These are phyloP conservation scores for Glossosoma conforme DNA, from an alignment of 1,140 invertebrate genomes.

Conservation along the genomic window DNA sequence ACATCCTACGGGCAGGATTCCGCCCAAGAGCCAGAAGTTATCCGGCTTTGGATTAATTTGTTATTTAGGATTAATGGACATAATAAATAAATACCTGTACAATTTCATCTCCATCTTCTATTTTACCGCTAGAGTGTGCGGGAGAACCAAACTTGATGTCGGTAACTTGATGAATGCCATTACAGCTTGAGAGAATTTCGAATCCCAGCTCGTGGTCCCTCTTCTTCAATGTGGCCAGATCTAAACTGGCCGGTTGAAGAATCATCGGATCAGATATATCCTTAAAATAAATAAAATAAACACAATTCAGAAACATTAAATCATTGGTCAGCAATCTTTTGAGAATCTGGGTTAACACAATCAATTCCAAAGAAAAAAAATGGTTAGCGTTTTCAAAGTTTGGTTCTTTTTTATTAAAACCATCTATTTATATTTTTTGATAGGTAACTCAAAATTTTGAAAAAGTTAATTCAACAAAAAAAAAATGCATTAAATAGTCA, in stretches of 20 bases:
- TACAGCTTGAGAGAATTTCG: constrained; percentile 77
- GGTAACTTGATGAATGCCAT: constrained; percentile 78
- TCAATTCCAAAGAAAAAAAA: too few relatives aligned
- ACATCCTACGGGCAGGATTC: too few relatives aligned
- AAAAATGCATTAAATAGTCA: too few relatives aligned
- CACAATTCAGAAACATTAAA: not conserved
- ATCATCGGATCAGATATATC: constrained; percentile 83
- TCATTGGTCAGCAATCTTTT: too few relatives aligned
- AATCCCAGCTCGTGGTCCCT: constrained; percentile 75
- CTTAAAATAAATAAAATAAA: constrained; percentile 32
- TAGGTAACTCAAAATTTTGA: too few relatives aligned
- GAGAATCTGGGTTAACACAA: too few relatives aligned
- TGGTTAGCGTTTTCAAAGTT: too few relatives aligned
- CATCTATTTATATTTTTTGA: too few relatives aligned
- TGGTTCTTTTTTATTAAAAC: too few relatives aligned
- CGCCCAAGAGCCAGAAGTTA: too few relatives aligned
- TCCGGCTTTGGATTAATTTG: too few relatives aligned
- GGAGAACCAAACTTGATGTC: constrained; percentile 80
- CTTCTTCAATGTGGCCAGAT: constrained; percentile 81
- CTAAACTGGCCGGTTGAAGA: constrained; percentile 80
- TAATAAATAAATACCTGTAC: constrained; percentile 61
- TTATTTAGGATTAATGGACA: not conserved
- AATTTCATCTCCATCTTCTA: constrained; percentile 90
- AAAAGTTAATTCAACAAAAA: too few relatives aligned
- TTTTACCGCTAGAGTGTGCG: constrained; percentile 81